Conservation (phyloP, 2,113 vertebrate species). For the Melanerpes formicivorus region DNA sequence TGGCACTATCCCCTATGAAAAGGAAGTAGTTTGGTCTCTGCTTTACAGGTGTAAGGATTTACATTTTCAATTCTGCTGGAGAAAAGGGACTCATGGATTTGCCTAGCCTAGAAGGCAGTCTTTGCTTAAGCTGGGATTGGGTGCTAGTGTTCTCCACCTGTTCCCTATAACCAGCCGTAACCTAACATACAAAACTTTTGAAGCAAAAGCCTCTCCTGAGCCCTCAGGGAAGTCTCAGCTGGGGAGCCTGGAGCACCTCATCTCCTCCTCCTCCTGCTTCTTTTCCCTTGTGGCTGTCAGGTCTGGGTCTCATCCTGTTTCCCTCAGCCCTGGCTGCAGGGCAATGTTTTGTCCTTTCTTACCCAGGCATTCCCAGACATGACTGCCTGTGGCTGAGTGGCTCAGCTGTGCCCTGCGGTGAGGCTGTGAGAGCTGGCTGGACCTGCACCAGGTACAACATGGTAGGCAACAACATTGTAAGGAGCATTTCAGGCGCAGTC, state of each 20-base stretch:
- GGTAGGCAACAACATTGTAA: neutral
- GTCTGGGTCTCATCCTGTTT: too few species aligned
- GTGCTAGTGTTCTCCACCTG: neutral
- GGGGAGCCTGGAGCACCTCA: too few species aligned
- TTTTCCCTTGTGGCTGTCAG: too few species aligned
- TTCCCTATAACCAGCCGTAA: neutral
- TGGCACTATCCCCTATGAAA: accelerated
- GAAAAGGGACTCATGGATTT: neutral
- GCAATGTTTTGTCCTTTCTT: too few species aligned
- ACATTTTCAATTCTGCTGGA: neutral
- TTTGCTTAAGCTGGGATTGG: neutral
- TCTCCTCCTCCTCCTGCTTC: too few species aligned
- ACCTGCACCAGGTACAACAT: too few species aligned
- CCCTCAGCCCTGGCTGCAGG: too few species aligned
- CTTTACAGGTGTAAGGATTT: neutral
- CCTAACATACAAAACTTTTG: neutral
- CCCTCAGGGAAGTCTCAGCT: too few species aligned
- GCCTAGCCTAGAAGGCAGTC: neutral
- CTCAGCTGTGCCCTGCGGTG: too few species aligned
- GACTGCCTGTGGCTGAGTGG: too few species aligned
- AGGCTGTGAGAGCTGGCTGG: too few species aligned
- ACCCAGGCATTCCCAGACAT: too few species aligned
- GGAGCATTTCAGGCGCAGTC: neutral
- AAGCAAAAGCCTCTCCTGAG: neutral
- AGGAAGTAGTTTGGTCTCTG: neutral